Evolutionary conservation across 1,140 invertebrate species (phyloP), one percentile per base, ranked within the genome.

Genomic region (Grapholita molesta): DNA sequence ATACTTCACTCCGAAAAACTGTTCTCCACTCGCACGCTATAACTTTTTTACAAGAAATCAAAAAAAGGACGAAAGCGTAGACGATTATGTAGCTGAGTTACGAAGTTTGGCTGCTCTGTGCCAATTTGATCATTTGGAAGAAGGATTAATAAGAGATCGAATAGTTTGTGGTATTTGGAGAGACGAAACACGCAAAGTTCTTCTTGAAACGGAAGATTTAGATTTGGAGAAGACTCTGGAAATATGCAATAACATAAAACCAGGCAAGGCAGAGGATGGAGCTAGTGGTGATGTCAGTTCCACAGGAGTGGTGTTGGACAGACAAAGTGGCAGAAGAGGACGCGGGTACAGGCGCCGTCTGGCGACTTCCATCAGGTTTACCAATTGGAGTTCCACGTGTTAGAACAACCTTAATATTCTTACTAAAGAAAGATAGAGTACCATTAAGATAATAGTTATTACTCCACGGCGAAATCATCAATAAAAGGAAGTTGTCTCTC

Each of bases 121-220:
- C 52, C 21, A 12, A 12, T 55, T 55, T 55, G 52, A 55, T 12
- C 52, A 55, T 55, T 55, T 55, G 24, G 52, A 55, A 55, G 52
- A 55, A 12, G 52, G 52, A 25, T 25, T 55, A 12, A 55, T 55
- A 55, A 55, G 24, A 11, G 52, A 55, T 55, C 52, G 52, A 8
- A 55, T 55, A 24, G 52, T 55, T n/a, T 55, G 52, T 23, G 52
- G 52, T 55, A 25, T 55, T n/a, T 21, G 9, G 11, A 25, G n/a
- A 25, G 24, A 25, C 6, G 21, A 25, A 7, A 25, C 12, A n/a
- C 52, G 52, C 4, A 25, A 55, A 4, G 0, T 23, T 8, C 18
- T 55, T 3, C 52, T 55, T 12, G 24, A 25, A 25, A 55, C 52
- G 3, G 52, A 55, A 0, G 11, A 55, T 55, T 25, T 55, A 12